A percentile compares a stretch with the other conserved stretches of the same genome.
These are phyloP conservation scores for Madoqua kirkii DNA, from an alignment of 2,113 vertebrate genomes.

Conservation along the genomic window DNA sequence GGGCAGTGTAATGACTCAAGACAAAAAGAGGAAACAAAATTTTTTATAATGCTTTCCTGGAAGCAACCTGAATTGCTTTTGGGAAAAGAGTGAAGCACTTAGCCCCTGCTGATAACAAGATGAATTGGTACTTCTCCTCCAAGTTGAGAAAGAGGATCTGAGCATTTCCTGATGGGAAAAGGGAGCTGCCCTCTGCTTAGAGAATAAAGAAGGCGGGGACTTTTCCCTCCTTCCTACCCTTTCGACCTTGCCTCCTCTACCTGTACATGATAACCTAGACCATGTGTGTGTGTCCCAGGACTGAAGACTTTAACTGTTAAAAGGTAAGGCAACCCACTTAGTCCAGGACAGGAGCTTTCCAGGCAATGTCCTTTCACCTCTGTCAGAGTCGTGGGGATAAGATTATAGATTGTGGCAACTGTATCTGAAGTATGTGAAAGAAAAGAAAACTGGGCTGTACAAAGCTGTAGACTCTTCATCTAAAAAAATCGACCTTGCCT, in stretches of 20 bases:
- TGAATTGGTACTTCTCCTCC: neutral
- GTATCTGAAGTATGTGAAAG: neutral
- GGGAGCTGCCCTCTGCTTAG: neutral
- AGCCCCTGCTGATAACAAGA: neutral
- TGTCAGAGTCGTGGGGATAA: neutral
- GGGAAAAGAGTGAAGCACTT: neutral
- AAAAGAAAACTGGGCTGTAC: neutral
- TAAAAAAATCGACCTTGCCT: neutral
- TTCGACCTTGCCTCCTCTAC: neutral
- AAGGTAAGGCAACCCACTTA: neutral
- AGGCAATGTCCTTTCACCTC: neutral
- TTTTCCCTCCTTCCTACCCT: neutral
- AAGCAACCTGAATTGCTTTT: constrained; percentile 4
- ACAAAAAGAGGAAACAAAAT: neutral
- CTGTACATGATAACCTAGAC: neutral
- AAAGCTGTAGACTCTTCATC: neutral
- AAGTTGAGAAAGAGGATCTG: neutral
- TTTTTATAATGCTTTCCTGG: constrained; percentile 38
- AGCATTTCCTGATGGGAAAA: neutral
- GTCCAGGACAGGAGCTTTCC: neutral
- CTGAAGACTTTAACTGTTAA: neutral
- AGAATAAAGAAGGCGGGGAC: neutral
- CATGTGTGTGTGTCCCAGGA: neutral
- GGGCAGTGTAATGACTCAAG: neutral
- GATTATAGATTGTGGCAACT: neutral